Evolutionary conservation across 2,113 vertebrate species (phyloP).

Genomic region (Dipodomys stephensi): DNA sequence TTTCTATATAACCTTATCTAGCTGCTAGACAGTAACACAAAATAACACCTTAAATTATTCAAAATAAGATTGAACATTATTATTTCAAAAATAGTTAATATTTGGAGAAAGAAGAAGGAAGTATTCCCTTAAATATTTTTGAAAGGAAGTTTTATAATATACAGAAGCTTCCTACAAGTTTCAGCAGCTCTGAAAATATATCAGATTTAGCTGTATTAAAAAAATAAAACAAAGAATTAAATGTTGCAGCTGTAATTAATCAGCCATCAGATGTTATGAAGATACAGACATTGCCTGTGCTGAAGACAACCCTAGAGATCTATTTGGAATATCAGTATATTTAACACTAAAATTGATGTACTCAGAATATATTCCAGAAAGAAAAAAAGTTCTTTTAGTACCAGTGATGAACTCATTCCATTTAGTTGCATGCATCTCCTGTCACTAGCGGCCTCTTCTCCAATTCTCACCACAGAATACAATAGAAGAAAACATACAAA

Average conservation of each 20-base stretch:
- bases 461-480: background rate
- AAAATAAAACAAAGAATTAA: background rate
- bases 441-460: background rate
- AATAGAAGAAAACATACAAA: slow-evolving; percentile 18
- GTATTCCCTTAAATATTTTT: slow-evolving; percentile 4
- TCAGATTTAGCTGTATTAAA: background rate
- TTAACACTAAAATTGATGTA: background rate
- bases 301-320: background rate
- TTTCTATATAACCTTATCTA: slow-evolving; percentile 1
- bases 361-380: slow-evolving; percentile 2
- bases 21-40: slow-evolving; percentile 5
- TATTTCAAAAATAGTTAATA: slow-evolving; percentile 17
- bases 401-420: background rate
- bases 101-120: background rate
- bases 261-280: background rate
- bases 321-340: background rate
- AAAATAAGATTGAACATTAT: slow-evolving; percentile 29
- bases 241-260: background rate
- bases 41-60: slow-evolving; percentile 25
- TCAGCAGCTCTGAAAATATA: background rate
- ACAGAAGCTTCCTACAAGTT: background rate
- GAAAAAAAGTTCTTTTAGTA: background rate
- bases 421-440: background rate
- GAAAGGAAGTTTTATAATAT: background rate
- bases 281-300: background rate